Evolutionary conservation across 37 sponge, comb jelly and placozoan genomes (phyloP), one percentile per base, ranked within the genome.

Genomic region (Geodia barretti): DNA sequence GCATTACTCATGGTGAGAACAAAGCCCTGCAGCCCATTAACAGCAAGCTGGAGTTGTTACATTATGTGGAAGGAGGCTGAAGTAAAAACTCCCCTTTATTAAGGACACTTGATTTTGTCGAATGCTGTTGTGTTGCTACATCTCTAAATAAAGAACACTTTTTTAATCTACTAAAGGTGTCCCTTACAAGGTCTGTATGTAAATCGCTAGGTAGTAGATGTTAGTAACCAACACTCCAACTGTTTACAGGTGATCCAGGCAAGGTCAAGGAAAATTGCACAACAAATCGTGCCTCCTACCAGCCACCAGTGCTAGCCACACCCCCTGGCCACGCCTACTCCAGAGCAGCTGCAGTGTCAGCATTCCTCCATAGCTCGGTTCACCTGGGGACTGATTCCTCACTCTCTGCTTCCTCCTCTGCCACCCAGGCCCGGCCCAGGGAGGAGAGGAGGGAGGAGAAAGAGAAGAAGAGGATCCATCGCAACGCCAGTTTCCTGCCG

Each of bases 401-500:
- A 23, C 20, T 23, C 24, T 23, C 67, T 23, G 5, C 19, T 17
- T 65, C 31, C 9, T 23, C 31, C 31, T 23, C 67, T 17, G 67
- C 19, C 7, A 29, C 20, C 7, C 7, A 65, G 21, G 19, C 28
- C 67, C 19, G 5, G 7, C 67, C 67, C 7, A 17, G 31, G 19
- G 21, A 30, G 31, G 67, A 9, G 24, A n/a, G 31, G 7, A 65
- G 19, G 28, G 28, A 30, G 19, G 4, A 74, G 20, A 7, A 14
- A 7, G 14, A 47, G 11, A 47, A 17, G 7, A 14, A 47, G 54
- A 47, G 54, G 54, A 47, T 42, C 35, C 54, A 1, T 11, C 47
- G 80, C 4, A 79, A 79, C 42, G 65, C 25, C 42, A 84, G 84
- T 43, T 67, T 29, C 21, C 1, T 84, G 39, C 84, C 77, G 4